These are phyloP conservation scores for Teleogryllus occipitalis DNA, from an alignment of 1,140 invertebrate species.

Conservation along the genomic window DNA sequence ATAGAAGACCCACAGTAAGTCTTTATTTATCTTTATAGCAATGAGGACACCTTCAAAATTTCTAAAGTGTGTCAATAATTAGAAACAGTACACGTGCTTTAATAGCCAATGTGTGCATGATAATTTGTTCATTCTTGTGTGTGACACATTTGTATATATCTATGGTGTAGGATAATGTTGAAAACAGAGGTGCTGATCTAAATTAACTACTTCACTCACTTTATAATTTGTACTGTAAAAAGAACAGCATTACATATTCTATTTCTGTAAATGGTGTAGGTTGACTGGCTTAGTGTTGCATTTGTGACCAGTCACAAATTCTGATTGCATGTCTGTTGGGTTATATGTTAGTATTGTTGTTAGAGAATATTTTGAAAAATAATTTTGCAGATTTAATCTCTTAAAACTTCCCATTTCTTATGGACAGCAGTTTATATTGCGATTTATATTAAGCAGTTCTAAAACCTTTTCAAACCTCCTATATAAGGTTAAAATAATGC, in stretches of 20 bases:
- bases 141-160: neutral
- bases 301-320: neutral
- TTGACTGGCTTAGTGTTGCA: neutral
- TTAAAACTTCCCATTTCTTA: no score
- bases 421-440: no score
- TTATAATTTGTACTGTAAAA: neutral
- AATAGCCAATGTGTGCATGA: neutral
- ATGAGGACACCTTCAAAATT: neutral
- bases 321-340: neutral
- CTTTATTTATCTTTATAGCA: neutral
- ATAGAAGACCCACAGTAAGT: conserved; percentile 13
- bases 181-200: neutral
- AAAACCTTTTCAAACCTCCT: no score
- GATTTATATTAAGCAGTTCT: no score
- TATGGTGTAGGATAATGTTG: neutral
- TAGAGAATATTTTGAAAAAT: no score
- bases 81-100: neutral
- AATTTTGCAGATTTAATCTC: no score
- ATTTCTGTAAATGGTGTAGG: neutral
- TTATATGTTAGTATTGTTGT: neutral
- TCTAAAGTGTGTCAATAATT: neutral
- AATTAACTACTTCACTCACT: neutral
- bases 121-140: neutral
- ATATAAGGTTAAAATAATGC: no score
- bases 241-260: neutral